Evolutionary conservation across 2,113 vertebrate species (phyloP).

Genomic region (Takifugu bimaculatus): DNA sequence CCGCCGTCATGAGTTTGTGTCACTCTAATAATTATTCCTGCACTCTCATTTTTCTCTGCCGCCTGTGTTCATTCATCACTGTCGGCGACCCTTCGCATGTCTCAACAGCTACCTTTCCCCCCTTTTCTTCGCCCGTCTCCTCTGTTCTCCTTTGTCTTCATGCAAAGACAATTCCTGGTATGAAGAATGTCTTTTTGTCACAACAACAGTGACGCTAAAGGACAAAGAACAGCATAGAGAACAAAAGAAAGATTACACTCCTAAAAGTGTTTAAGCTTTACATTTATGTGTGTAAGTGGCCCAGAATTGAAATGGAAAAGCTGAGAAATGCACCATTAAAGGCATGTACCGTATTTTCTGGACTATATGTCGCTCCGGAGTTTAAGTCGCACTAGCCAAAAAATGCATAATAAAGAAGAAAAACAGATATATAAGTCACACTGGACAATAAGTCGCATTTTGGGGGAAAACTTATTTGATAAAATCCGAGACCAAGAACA

Average conservation of each 20-base stretch:
- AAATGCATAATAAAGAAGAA: too few species aligned
- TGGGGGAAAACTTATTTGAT: too few species aligned
- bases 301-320: too few species aligned
- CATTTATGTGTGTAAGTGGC: too few species aligned
- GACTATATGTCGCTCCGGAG: too few species aligned
- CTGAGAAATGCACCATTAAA: too few species aligned
- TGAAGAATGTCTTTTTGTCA: conserved; percentile 41
- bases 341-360: too few species aligned
- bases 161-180: too few species aligned
- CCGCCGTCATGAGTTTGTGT: conserved; percentile 43
- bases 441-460: too few species aligned
- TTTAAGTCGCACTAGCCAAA: too few species aligned
- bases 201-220: conserved; percentile 43
- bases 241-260: conserved; percentile 5
- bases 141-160: background rate
- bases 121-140: conserved; percentile 14
- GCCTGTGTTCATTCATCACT: conserved; percentile 51
- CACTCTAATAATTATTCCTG: conserved; percentile 43
- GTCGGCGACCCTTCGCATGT: conserved; percentile 21
- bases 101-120: background rate
- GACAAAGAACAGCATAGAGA: conserved; percentile 15
- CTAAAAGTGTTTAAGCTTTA: background rate
- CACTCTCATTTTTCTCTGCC: conserved; percentile 59
- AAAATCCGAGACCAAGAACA: too few species aligned
- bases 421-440: too few species aligned